Evolutionary conservation across 2,797 vertebrate species (phyloP).

Genomic region (Schizopygopsis malacanthus): DNA sequence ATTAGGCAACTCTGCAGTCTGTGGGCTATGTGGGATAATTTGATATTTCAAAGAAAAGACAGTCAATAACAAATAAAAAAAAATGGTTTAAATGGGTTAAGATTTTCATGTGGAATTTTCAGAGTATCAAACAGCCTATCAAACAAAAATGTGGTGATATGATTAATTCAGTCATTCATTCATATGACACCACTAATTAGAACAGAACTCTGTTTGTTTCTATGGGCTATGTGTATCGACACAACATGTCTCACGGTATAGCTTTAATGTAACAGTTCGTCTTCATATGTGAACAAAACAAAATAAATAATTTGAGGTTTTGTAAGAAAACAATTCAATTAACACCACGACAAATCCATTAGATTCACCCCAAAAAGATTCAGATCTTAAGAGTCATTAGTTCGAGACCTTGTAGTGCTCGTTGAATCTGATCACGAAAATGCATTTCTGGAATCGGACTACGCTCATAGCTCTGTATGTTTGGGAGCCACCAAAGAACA

Average conservation of each 20-base stretch:
- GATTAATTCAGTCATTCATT: not conserved
- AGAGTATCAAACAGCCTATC: not conserved
- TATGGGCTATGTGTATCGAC: no score
- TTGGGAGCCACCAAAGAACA: not conserved
- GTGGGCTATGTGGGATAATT: not conserved
- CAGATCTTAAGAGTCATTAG: not conserved
- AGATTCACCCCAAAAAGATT: not conserved
- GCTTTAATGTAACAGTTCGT: not conserved
- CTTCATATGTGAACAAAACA: not conserved
- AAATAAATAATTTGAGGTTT: not conserved
- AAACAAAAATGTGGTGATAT: not conserved
- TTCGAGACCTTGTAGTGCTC: not conserved
- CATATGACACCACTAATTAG: not conserved
- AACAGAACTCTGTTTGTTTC: not conserved
- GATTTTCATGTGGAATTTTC: not conserved
- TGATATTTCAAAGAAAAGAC: not conserved
- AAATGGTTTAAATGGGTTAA: not conserved
- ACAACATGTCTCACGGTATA: not conserved
- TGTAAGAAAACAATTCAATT: not conserved
- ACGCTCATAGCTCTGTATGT: not conserved
- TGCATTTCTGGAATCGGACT: not conserved
- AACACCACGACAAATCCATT: not conserved
- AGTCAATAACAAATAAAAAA: no score
- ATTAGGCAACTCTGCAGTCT: not conserved
- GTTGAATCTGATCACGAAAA: not conserved